A percentile compares a stretch with the other conserved stretches of the same genome.
phyloP scores from a whole-genome alignment of 92 coral and sea anemone species.

The Diadumene lineata region DNA sequence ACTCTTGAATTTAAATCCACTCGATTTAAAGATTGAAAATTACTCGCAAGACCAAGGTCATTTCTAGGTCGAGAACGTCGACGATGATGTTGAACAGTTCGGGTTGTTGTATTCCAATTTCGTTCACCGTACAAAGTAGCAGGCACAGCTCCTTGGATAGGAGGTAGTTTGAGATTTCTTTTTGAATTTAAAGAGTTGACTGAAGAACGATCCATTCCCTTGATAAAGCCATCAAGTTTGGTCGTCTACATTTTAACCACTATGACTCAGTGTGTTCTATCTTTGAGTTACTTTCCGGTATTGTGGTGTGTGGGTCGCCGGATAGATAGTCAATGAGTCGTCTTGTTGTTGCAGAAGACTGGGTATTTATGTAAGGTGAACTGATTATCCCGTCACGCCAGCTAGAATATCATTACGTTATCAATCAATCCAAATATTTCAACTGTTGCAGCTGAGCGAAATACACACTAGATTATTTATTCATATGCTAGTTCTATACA shows the following conservation, averaged over 20 bases:
- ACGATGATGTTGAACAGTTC: background rate
- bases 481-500: too few relatives aligned
- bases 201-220: conserved; percentile 46
- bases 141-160: conserved; percentile 76
- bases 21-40: conserved; percentile 28
- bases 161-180: conserved; percentile 80
- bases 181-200: conserved; percentile 55
- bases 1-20: conserved; percentile 15
- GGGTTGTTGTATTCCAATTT: conserved; percentile 26
- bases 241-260: background rate
- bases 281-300: background rate
- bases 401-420: too few relatives aligned
- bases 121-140: conserved; percentile 50
- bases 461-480: too few relatives aligned
- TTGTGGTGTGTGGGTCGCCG: background rate
- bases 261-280: background rate
- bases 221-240: conserved; percentile 22
- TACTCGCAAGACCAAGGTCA: conserved; percentile 36
- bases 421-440: too few relatives aligned
- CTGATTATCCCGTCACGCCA: too few relatives aligned
- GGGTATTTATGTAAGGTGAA: too few relatives aligned
- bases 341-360: background rate
- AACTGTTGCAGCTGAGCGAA: too few relatives aligned
- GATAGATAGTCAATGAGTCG: background rate
- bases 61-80: conserved; percentile 35